phyloP scores from a whole-genome alignment of 2,888 invertebrate species.

The Eupsilia transversa region DNA sequence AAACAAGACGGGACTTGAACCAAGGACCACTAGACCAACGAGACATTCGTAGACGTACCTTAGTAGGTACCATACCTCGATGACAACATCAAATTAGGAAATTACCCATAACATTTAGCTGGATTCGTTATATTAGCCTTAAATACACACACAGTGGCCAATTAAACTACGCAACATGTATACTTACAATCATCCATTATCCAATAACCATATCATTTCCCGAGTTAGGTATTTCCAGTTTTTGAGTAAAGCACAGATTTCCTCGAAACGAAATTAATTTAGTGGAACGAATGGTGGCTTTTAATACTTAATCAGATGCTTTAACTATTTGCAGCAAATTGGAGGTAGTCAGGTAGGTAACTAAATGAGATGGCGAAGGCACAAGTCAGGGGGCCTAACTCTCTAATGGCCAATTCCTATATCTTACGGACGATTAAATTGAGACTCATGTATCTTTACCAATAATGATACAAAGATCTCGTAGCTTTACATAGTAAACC shows the following conservation, averaged over 20 bases:
- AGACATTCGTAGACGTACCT: not conserved
- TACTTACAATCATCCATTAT: not conserved
- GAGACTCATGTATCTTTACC: no score
- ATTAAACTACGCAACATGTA: not conserved
- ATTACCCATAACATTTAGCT: not conserved
- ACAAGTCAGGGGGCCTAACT: not conserved
- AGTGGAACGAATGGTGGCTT: slow-evolving; percentile 49
- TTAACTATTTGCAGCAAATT: slow-evolving; percentile 2
- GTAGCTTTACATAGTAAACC: no score
- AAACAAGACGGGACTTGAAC: not conserved
- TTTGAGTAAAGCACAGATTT: slow-evolving; percentile 29
- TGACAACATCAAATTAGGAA: not conserved
- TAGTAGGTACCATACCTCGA: not conserved
- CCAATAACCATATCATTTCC: slow-evolving; percentile 18
- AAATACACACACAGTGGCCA: not conserved
- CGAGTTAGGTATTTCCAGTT: not conserved
- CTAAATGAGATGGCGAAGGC: slow-evolving; percentile 1
- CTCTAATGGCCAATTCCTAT: no score
- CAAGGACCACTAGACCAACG: not conserved
- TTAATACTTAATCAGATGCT: not conserved
- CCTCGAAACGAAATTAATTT: slow-evolving; percentile 48
- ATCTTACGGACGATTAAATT: no score
- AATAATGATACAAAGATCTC: no score
- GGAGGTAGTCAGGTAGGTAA: not conserved
- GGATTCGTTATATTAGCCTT: not conserved